Evolutionary conservation across 2,888 invertebrate species (phyloP), one percentile per base, ranked within the genome.

Genomic region (Kuschelorhynchus macadamiae): DNA sequence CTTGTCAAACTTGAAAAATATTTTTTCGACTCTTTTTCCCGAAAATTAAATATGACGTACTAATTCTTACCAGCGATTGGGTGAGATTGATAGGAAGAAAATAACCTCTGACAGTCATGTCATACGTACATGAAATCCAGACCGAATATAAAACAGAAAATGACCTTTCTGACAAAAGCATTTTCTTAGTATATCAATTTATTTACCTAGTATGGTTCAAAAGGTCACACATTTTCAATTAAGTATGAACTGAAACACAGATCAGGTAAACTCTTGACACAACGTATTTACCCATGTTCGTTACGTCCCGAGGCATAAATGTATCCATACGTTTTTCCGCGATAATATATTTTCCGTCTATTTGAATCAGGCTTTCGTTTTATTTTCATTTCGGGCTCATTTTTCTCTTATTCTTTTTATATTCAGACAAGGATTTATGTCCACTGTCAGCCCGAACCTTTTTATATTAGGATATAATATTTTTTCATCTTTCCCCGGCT

Each of bases 401-500:
- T 82, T 82, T 83, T 83, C 81, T 82, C 80, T 77, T 80, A 81
- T 83, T 83, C 79, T 80, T 81, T 82, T 81, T 81, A 80, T 81
- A 81, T 80, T 78, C 80, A 79, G 81, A 82, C 82, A 81, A 81
- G 81, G 83, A 84, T 84, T 84, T 84, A 83, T 83, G 80, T 80
- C 78, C 75, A 79, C 79, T 80, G 82, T 82, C 83, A 80, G 77
- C 71, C 71, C 72, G 77, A 70, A 67, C 70, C 70, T 81, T 81
- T 83, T 82, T 81, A 82, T 82, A 82, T 83, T 82, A 81, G 80
- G 81, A 81, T 81, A 80, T 82, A 82, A 83, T 81, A 82, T 82
- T 82, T 82, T 81, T 82, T 80, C 80, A 80, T 79, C 76, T 79
- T 75, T 74, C 71, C 74, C 70, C 69, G 18, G 55, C 49, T 70